These are phyloP conservation scores for Proterorhinus semilunaris DNA, from an alignment of 2,113 vertebrate species.

Conservation along the genomic window DNA sequence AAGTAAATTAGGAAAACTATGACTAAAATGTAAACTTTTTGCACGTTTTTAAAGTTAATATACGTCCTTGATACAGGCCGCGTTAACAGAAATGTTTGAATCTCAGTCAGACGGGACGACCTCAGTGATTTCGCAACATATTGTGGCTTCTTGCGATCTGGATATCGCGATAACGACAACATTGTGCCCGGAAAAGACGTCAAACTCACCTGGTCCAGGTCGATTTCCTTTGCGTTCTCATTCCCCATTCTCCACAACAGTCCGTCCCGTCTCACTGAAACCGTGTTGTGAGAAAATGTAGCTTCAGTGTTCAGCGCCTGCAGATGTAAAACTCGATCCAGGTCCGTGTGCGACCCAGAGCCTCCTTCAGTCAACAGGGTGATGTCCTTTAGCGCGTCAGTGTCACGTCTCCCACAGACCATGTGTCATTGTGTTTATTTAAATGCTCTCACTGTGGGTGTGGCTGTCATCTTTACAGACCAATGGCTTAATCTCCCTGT, in stretches of 20 bases:
- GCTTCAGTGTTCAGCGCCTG: too few species aligned
- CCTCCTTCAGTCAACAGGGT: slow-evolving; percentile 14
- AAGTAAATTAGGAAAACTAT: too few species aligned
- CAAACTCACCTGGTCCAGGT: slow-evolving; percentile 48
- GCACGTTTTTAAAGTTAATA: too few species aligned
- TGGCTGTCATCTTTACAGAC: slow-evolving; percentile 50
- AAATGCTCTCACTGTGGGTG: slow-evolving; percentile 62
- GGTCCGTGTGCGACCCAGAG: background rate
- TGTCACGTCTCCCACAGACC: background rate
- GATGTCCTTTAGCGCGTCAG: slow-evolving; percentile 21
- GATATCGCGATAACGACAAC: too few species aligned
- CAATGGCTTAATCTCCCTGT: slow-evolving; percentile 25
- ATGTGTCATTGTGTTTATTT: slow-evolving; percentile 12
- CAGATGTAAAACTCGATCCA: background rate
- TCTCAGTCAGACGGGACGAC: too few species aligned
- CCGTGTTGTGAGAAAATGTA: too few species aligned
- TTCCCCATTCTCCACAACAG: slow-evolving; percentile 68
- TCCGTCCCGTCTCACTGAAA: background rate
- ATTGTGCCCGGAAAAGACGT: too few species aligned
- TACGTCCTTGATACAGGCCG: too few species aligned
- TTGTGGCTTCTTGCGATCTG: too few species aligned
- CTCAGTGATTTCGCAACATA: too few species aligned
- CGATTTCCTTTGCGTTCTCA: slow-evolving; percentile 45
- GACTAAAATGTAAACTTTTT: too few species aligned
- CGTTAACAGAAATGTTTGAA: too few species aligned